Evolutionary conservation across 2,113 vertebrate species (phyloP).

Genomic region (Peromyscus leucopus): DNA sequence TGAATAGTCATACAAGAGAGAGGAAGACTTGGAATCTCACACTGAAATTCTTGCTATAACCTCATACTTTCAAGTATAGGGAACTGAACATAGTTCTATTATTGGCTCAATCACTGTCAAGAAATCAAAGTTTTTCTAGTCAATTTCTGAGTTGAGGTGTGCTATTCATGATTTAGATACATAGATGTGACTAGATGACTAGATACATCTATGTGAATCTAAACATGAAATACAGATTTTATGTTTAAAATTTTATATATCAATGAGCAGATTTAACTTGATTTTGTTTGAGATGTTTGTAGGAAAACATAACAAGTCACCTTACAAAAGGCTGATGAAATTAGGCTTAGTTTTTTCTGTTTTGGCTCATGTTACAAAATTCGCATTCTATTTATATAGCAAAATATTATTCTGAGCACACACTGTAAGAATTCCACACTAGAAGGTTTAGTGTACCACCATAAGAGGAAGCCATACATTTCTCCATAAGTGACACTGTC

Average conservation of each 20-base stretch:
- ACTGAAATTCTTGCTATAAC: not conserved
- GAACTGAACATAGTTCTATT: constrained; percentile 28
- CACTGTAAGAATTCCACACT: not conserved
- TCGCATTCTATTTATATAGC: not conserved
- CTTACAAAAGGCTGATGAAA: not conserved
- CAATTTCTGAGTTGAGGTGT: constrained; percentile 32
- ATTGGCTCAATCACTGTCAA: not conserved
- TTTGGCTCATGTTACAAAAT: constrained; percentile 14
- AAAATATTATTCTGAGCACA: constrained; percentile 7
- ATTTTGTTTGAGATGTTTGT: not conserved
- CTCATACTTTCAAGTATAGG: constrained; percentile 6
- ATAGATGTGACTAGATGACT: not conserved
- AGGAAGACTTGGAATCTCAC: not conserved
- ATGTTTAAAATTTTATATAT: not conserved
- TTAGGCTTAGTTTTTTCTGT: not conserved
- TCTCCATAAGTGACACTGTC: not conserved
- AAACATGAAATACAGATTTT: not conserved
- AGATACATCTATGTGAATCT: not conserved
- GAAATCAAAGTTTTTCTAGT: not conserved
- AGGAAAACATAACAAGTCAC: constrained; percentile 3
- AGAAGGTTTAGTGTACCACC: not conserved
- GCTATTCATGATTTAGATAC: not conserved
- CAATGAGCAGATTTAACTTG: not conserved
- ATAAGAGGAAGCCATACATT: not conserved
- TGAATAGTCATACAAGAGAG: not conserved